phyloP scores from a whole-genome alignment of 2,113 vertebrate genomes.

The Seriola aureovittata region DNA sequence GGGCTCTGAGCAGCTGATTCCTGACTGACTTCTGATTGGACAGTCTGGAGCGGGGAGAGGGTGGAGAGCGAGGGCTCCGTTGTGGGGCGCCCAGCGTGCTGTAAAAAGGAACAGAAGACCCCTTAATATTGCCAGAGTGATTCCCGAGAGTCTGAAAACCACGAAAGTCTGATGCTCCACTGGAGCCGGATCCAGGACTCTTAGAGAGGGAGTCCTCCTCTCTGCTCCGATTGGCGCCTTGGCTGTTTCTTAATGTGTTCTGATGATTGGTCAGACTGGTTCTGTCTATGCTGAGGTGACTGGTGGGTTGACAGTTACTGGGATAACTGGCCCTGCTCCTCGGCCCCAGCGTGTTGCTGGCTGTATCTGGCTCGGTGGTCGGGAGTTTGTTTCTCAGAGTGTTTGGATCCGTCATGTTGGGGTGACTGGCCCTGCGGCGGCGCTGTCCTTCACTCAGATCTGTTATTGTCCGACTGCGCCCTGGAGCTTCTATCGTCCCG shows the following conservation, averaged over 20 bases:
- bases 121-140: slow-evolving; percentile 34
- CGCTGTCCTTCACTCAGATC: slow-evolving; percentile 65
- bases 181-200: slow-evolving; percentile 70
- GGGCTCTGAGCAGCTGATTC: slow-evolving; percentile 77
- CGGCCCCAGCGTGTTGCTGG: slow-evolving; percentile 35
- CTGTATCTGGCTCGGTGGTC: slow-evolving; percentile 13
- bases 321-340: slow-evolving; percentile 74
- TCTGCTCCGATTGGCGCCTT: slow-evolving; percentile 29
- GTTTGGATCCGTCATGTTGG: slow-evolving; percentile 47
- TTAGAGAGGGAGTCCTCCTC: slow-evolving; percentile 67
- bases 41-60: slow-evolving; percentile 68
- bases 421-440: slow-evolving; percentile 77
- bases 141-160: slow-evolving; percentile 69
- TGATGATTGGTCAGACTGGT: slow-evolving; percentile 50
- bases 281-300: slow-evolving; percentile 62
- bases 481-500: slow-evolving; percentile 51
- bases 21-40: slow-evolving; percentile 78
- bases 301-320: slow-evolving; percentile 56
- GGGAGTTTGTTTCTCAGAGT: neutral
- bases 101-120: slow-evolving; percentile 52
- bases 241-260: slow-evolving; percentile 39
- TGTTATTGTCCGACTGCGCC: slow-evolving; percentile 71
- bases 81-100: slow-evolving; percentile 69
- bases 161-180: slow-evolving; percentile 62
- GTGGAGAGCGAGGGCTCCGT: slow-evolving; percentile 43